Percentiles rank a stretch among this genome's conserved stretches.
phyloP scores from a whole-genome alignment of 2,797 vertebrate genomes.

The Pangasius mekongensis region DNA sequence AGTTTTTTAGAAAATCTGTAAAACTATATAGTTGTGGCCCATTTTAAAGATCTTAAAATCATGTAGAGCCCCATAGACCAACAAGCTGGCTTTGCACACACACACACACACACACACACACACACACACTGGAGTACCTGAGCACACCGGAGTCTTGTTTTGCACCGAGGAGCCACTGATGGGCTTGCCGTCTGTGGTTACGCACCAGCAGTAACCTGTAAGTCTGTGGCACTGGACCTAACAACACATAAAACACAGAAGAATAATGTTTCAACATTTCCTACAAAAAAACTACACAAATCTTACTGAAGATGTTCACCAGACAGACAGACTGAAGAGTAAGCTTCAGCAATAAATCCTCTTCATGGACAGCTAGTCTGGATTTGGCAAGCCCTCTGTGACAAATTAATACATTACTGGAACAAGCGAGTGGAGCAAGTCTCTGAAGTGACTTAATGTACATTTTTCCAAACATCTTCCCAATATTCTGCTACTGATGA shows the following conservation, averaged over 20 bases:
- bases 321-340: not conserved
- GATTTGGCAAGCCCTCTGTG: slow-evolving; percentile 37
- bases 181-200: slow-evolving; percentile 93
- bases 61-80: not conserved
- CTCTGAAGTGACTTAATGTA: slow-evolving; percentile 45
- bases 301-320: slow-evolving; percentile 16
- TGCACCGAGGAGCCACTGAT: slow-evolving; percentile 97
- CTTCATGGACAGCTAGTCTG: slow-evolving; percentile 15
- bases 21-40: not conserved
- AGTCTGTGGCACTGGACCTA: slow-evolving; percentile 99
- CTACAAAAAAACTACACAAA: slow-evolving; percentile 11
- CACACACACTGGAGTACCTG: slow-evolving; percentile 84
- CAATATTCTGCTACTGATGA: slow-evolving; percentile 33
- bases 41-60: not conserved
- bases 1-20: not conserved
- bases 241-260: slow-evolving; percentile 41
- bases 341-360: slow-evolving; percentile 10
- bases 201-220: slow-evolving; percentile 99
- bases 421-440: slow-evolving; percentile 21
- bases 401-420: slow-evolving; percentile 40
- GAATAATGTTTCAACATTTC: slow-evolving; percentile 32
- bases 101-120: slow-evolving; percentile 9
- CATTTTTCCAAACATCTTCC: slow-evolving; percentile 40
- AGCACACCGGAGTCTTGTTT: slow-evolving; percentile 98
- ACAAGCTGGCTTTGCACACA: not conserved